Evolutionary conservation across 2,113 vertebrate genomes (phyloP), one percentile per base, ranked within the genome.

Genomic region (Trematocara macrostoma): DNA sequence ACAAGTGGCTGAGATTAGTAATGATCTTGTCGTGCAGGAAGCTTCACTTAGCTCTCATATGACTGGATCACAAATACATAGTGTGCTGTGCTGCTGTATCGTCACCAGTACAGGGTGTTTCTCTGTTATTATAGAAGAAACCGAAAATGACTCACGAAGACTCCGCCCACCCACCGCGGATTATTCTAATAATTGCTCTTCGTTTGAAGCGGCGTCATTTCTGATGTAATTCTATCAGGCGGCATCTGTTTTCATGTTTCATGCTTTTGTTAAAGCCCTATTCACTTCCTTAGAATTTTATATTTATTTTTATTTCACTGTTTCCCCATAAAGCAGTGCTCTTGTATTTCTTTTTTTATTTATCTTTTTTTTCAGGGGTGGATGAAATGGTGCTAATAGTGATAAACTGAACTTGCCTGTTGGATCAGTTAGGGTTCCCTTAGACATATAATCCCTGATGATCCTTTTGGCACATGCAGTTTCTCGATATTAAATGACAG

Each of bases 111-210:
- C 53, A 74, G 14, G 23, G 11, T 82, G 42, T 86, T 52, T n/a
- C 56, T 86, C 8, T 76, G 57, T 56, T 35, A 7, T 9, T 57
- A 61, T 42, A 11, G 34, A 87, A 81, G 49, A 88, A 61, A 89
- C 35, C 0, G 2, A n/a, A 20, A 29, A 84, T 93, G 91, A 91
- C n/a, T 88, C 84, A 92, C 7, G 3, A 42, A 71, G 64, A 78
- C 79, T 55, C 47, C 52, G 20, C 82, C 84, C 79, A 81, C 61
- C 40, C 69, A 87, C 78, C 16, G 8, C 31, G 10, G 40, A 59
- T 91, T 86, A 82, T 78, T 90, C 26, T 79, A 64, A 84, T 83
- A 87, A 69, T 87, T 88, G 26, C 53, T 67, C 20, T 29, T 51
- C 3, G 6, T 89, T 78, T 80, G 38, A 55, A 29, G 55, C 51